Percentiles rank a stretch among this genome's conserved stretches.
Conservation (phyloP, 2,113 vertebrate genomes). For the Sminthopsis crassicaudata region DNA sequence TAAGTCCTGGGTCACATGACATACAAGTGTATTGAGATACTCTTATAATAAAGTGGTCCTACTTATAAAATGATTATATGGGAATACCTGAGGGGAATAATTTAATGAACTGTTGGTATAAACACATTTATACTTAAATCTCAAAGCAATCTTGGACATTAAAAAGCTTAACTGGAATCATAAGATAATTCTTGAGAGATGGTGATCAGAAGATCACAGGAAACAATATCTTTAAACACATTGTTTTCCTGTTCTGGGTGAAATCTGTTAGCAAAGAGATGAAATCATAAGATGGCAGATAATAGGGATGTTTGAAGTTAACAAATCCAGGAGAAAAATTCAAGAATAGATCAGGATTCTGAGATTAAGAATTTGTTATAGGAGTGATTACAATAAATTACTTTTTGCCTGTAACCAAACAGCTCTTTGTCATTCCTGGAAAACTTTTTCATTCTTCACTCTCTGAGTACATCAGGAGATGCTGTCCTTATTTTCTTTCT, state of each 20-base stretch:
- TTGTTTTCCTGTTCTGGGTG: not conserved
- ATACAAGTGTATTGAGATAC: not conserved
- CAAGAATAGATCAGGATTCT: not conserved
- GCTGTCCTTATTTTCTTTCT: not conserved
- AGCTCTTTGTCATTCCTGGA: not conserved
- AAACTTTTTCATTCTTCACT: not conserved
- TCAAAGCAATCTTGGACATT: not conserved
- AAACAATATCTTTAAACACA: not conserved
- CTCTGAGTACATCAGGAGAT: not conserved
- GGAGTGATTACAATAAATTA: not conserved
- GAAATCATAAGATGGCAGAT: not conserved
- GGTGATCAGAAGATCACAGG: not conserved
- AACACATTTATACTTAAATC: not conserved
- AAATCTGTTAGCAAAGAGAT: not conserved
- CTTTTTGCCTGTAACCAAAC: not conserved
- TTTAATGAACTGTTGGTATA: slow-evolving; percentile 10
- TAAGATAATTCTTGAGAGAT: not conserved
- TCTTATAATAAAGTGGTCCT: not conserved
- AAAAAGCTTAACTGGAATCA: not conserved
- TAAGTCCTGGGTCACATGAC: not conserved
- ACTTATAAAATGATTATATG: not conserved
- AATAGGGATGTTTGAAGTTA: not conserved
- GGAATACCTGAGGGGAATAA: no score
- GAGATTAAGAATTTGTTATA: not conserved
- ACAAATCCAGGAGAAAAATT: not conserved